A percentile compares a stretch with the other conserved stretches of the same genome.
Evolutionary conservation across 2,888 invertebrate species (phyloP).

Genomic region (Tribolium freemani): DNA sequence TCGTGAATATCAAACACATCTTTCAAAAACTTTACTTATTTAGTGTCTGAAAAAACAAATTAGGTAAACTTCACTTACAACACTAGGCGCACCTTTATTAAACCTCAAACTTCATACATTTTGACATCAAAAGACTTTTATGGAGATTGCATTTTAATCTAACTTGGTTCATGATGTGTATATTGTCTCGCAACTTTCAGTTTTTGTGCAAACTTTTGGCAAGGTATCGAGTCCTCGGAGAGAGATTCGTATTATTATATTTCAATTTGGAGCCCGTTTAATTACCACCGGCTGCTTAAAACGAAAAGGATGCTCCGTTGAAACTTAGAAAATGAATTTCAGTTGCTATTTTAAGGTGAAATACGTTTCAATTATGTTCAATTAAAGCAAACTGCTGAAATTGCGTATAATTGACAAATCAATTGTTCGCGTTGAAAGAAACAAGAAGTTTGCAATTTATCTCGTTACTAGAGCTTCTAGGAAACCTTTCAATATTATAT

Average conservation of each 20-base stretch:
- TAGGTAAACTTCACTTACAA: not conserved
- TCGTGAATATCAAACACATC: not conserved
- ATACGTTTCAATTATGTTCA: constrained; percentile 34
- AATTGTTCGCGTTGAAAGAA: constrained; percentile 12
- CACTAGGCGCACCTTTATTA: not conserved
- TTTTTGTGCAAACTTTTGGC: not conserved
- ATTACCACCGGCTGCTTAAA: constrained; percentile 22
- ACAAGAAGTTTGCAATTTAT: constrained; percentile 9
- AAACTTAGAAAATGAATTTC: constrained; percentile 32
- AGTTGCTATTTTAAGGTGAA: constrained; percentile 31
- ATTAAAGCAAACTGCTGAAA: constrained; percentile 33
- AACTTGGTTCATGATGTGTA: constrained; percentile 7
- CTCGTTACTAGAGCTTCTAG: not conserved
- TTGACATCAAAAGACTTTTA: constrained; percentile 15
- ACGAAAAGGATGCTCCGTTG: constrained; percentile 12
- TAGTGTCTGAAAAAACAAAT: not conserved
- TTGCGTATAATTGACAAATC: constrained; percentile 15
- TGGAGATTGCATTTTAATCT: constrained; percentile 12
- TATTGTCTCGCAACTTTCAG: constrained; percentile 1
- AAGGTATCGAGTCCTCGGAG: not conserved
- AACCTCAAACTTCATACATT: constrained; percentile 7
- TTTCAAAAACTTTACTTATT: not conserved
- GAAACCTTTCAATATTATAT: constrained; percentile 12
- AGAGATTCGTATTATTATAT: constrained; percentile 22
- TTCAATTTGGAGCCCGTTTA: constrained; percentile 30